phyloP scores from a whole-genome alignment of 1,140 invertebrate species.

The Dryas iulia region DNA sequence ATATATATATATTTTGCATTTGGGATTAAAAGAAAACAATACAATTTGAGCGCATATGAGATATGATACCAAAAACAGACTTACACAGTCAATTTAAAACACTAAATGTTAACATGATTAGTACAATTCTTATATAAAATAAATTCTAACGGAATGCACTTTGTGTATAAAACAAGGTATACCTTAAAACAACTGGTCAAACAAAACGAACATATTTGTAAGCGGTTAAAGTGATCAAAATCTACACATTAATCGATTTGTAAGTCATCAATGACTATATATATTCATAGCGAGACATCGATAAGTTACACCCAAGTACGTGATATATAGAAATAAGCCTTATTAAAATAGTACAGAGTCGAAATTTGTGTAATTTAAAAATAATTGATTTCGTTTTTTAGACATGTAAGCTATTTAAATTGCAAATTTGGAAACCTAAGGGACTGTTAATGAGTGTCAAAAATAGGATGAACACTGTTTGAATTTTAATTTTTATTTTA shows the following conservation, averaged over 20 bases:
- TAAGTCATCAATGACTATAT: not conserved
- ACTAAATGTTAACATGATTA: too few relatives aligned
- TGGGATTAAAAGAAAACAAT: too few relatives aligned
- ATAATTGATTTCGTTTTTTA: conserved; percentile 4
- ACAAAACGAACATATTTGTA: not conserved
- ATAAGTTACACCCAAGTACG: not conserved
- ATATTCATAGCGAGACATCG: conserved; percentile 1
- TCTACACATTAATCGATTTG: conserved; percentile 3
- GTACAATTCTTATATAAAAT: too few relatives aligned
- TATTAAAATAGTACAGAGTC: not conserved
- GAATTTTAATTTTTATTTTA: not conserved
- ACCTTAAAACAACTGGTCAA: not conserved
- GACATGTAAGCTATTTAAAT: conserved; percentile 47
- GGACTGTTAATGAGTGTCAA: conserved; percentile 42
- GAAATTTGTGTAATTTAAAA: not conserved
- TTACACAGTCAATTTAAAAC: too few relatives aligned
- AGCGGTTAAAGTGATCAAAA: conserved; percentile 1
- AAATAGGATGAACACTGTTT: conserved; percentile 25
- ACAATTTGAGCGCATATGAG: too few relatives aligned
- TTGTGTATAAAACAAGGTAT: not conserved
- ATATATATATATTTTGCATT: too few relatives aligned
- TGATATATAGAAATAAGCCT: not conserved
- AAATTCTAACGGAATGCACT: not conserved
- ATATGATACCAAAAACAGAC: too few relatives aligned
- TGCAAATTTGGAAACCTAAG: conserved; percentile 50